Evolutionary conservation across 2,797 vertebrate genomes (phyloP), one percentile per base, ranked within the genome.

Genomic region (Columba guinea): DNA sequence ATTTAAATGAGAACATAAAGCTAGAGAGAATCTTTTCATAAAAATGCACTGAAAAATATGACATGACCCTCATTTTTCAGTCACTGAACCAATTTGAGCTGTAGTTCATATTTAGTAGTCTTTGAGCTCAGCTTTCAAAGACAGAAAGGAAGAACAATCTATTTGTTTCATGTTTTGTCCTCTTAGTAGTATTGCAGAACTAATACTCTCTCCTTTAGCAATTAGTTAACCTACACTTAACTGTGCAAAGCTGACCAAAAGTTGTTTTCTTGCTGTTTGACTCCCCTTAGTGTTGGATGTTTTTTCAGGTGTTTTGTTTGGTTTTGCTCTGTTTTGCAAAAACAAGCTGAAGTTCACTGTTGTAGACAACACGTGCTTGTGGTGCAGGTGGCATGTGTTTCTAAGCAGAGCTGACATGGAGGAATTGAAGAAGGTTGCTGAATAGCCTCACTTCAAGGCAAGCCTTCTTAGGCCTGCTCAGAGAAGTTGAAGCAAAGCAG

Each of bases 341-440:
- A 85, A 12, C 10, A 60, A 65, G 9, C 35, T 80, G 39, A 49
- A 21, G 11, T 34, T 85, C 9, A 3, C 6, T 46, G 17, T 70
- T 69, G 13, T 21, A 63, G 44, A 32, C 5, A 48, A 7, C 11
- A 1, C 2, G 13, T 48, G 27, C 51, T 80, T 1, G 1, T 48
- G 34, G 21, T 68, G 11, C 23, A 59, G 30, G 35, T 9, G 37
- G 32, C 0, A 1, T 17, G 2, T 19, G 16, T 60, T 77, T 87
- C 27, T 55, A 13, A 30, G 12, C n/a, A 41, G 44, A 56, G 35
- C 24, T 27, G 21, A 35, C 0, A 0, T 7, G 8, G 27, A 64
- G 46, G 23, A 84, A 12, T 5, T 56, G 32, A 34, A 46, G 35
- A 14, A 60, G 4, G 11, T 15, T 77, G 60, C 65, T 62, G 37